Evolutionary conservation across 2,888 invertebrate genomes (phyloP), one percentile per base, ranked within the genome.

Genomic region (Acrobasis consociella): DNA sequence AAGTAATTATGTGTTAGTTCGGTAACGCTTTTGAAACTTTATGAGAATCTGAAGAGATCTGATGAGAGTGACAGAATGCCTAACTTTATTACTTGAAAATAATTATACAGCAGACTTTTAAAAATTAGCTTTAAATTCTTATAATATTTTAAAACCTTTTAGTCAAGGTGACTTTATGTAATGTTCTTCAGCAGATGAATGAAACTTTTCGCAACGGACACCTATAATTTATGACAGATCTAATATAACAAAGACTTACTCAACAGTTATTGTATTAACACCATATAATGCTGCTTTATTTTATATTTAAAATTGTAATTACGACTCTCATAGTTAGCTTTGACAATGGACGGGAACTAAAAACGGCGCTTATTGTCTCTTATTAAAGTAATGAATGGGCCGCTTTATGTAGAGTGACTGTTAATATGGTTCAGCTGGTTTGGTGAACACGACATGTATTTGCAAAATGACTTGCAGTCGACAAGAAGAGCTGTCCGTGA

Each of bases 261-360:
- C 87, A 89, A 91, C 83, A 79, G 75, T 85, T 83, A 89, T 86
- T 87, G 86, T 86, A 85, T 89, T 89, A 89, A 78, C 82, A 83
- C 76, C 72, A 75, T 75, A 83, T 83, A 81, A 83, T 80, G 75
- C 76, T 66, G 77, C 78, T 86, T 87, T 87, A 86, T 86, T 86
- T 87, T 81, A 85, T 81, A 84, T 82, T 84, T 82, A 81, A 86
- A 87, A 88, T 82, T 83, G 79, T 84, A 86, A 88, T 88, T 85
- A 86, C 80, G 76, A 77, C 83, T 85, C 85, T 83, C 83, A 83
- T 81, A 83, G 77, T 85, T 85, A 83, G 81, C 77, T 83, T 81
- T 84, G 85, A 89, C 89, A 89, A 89, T 90, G 82, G 87, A 78
- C 84, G 88, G 86, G 88, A 90, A 90, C 85, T 74, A 77, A 82